Evolutionary conservation across 2,113 vertebrate genomes (phyloP).

Genomic region (Kryptolebias marmoratus): DNA sequence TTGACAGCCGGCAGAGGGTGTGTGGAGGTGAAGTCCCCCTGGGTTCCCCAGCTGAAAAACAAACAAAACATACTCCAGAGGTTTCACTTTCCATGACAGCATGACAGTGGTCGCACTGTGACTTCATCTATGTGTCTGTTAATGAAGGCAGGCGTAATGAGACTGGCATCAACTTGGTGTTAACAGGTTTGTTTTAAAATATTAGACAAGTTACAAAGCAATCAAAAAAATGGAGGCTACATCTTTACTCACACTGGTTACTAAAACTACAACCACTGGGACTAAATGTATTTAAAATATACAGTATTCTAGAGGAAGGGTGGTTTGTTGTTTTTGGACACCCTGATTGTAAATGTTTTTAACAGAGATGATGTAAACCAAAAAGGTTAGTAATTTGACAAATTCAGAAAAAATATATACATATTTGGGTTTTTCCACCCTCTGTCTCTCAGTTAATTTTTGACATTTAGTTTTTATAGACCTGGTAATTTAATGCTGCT

Average conservation of each 20-base stretch:
- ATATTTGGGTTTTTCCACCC: too few species aligned
- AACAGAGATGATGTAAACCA: too few species aligned
- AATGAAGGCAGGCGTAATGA: constrained; percentile 3
- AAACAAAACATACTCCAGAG: constrained; percentile 63
- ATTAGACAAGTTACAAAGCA: neutral
- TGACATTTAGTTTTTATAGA: too few species aligned
- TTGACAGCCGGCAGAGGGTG: constrained; percentile 97
- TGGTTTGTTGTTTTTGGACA: too few species aligned
- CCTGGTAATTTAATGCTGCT: too few species aligned
- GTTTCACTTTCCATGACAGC: constrained; percentile 59
- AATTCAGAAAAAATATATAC: too few species aligned
- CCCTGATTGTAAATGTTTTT: too few species aligned
- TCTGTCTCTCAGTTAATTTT: too few species aligned
- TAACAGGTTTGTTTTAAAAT: neutral
- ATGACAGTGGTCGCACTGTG: neutral
- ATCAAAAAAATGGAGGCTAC: neutral
- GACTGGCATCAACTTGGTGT: neutral
- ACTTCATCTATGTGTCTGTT: constrained; percentile 23
- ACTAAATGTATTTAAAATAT: too few species aligned
- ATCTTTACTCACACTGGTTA: neutral
- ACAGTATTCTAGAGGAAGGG: too few species aligned
- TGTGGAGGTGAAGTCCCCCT: constrained; percentile 97
- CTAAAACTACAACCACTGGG: too few species aligned
- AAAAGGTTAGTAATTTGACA: too few species aligned
- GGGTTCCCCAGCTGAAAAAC: constrained; percentile 95